Percentiles rank a stretch among this genome's conserved stretches.
Conservation (phyloP, 2,113 vertebrate genomes). For the Gavia stellata region DNA sequence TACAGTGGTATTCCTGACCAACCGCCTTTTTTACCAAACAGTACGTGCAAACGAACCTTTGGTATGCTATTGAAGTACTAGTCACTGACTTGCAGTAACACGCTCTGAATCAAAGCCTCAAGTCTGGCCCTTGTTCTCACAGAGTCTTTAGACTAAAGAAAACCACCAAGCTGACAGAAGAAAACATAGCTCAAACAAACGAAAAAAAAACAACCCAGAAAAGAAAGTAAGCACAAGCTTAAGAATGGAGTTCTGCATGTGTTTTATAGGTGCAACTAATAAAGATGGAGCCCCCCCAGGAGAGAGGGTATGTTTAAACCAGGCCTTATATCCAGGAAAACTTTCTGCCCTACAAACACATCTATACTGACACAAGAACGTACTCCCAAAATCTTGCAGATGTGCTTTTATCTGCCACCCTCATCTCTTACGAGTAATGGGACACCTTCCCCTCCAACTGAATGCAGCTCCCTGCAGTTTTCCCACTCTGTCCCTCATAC, state of each 20-base stretch:
- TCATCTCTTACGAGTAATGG: rapidly evolving
- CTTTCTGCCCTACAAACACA: rapidly evolving
- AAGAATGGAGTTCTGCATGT: background rate
- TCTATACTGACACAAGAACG: background rate
- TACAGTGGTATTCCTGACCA: background rate
- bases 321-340: background rate
- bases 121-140: background rate
- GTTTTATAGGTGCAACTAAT: rapidly evolving
- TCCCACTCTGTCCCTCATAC: background rate
- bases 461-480: background rate
- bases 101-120: background rate
- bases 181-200: background rate
- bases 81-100: background rate
- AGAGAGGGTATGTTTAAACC: background rate
- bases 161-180: background rate
- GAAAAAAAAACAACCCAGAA: background rate
- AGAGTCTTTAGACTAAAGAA: background rate
- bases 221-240: background rate
- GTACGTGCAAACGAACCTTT: background rate
- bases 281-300: background rate
- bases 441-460: background rate
- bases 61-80: too few relatives aligned
- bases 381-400: background rate
- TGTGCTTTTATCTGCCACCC: background rate
- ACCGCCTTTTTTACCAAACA: background rate